Base-by-base conservation (phyloP, 2,113 vertebrate genomes). In the Phrynosoma blainvillii region DNA sequence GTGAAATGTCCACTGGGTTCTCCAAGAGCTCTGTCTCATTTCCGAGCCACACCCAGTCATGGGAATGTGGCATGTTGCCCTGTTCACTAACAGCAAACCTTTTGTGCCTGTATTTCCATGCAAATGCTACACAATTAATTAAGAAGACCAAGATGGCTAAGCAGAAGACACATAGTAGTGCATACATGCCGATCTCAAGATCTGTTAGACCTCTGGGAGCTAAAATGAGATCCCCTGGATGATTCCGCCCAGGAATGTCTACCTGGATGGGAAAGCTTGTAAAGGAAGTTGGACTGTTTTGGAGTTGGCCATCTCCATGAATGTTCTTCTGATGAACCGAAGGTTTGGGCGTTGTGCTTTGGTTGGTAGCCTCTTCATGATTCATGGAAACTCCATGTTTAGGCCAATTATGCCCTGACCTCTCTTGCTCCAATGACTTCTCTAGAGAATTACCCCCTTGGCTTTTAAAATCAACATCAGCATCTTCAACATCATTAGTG, bases 21-120 rank as follows among this genome's bases (percentile, higher is more conserved):
- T 98, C 98, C 92, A 99, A 88, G 5, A 99, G 97, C 86, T 99
- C 98, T 0, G 98, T 97, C 88, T 99, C 98, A 0, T 98, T 98
- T 80, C 98, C 98, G 1, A 99, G 98, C 98, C 98, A 99, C 84
- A 99, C 98, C 98, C 98, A 99, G 91, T 99, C 99, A 5, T 99
- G 99, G 89, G 99, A 98, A 77, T 99, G 98, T 89, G 99, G 99
- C 94, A 98, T 97, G 95, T 97, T 98, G 89, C 97, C 98, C 70
- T 99, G 98, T 92, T 99, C 98, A 2, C 98, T 97, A 84, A 98
- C 97, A 0, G 98, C 97, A 5, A 99, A 97, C 89, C 98, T 97
- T 95, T 99, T 99, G 97, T 99, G 98, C 79, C 98, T 97, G 92
- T 99, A 99, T 89, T 98, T 98, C 97, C 98, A 98, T 27, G 98